Evolutionary conservation across 2,888 invertebrate species (phyloP).

Genomic region (Drosophila gaucha): DNA sequence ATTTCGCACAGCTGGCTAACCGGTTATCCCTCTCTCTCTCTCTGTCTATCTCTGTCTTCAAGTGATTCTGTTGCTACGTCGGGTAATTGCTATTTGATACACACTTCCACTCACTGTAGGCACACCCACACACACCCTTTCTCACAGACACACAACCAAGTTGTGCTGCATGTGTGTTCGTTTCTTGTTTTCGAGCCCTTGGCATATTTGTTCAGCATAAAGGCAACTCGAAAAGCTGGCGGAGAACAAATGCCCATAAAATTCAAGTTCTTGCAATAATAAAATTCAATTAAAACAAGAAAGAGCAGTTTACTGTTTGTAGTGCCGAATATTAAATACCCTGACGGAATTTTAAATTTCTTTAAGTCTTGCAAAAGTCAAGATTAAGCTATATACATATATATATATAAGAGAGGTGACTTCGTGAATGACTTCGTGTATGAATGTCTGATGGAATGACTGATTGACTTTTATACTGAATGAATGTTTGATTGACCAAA

Average conservation of each 20-base stretch:
- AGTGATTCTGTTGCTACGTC: slow-evolving; percentile 19
- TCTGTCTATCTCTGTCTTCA: background rate
- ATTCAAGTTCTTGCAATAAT: slow-evolving; percentile 35
- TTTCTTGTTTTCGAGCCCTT: slow-evolving; percentile 12
- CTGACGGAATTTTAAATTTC: background rate
- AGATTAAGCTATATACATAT: too few species aligned
- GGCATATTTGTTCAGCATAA: slow-evolving; percentile 33
- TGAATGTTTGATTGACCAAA: too few species aligned
- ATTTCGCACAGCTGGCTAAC: slow-evolving; percentile 9
- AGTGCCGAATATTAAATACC: background rate
- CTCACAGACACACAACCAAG: background rate
- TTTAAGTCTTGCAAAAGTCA: background rate
- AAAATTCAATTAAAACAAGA: slow-evolving; percentile 45
- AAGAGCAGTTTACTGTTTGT: background rate
- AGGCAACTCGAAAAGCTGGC: slow-evolving; percentile 18
- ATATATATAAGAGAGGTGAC: too few species aligned
- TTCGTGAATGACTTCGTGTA: too few species aligned
- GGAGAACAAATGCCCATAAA: slow-evolving; percentile 32
- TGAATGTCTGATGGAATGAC: too few species aligned
- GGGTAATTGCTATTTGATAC: slow-evolving; percentile 50
- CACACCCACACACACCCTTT: background rate
- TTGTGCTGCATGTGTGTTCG: background rate
- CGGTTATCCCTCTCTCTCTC: background rate
- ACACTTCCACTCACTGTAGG: slow-evolving; percentile 2
- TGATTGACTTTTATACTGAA: too few species aligned